phyloP scores from a whole-genome alignment of 1,140 invertebrate genomes.

The Pemphigus obesinymphae region DNA sequence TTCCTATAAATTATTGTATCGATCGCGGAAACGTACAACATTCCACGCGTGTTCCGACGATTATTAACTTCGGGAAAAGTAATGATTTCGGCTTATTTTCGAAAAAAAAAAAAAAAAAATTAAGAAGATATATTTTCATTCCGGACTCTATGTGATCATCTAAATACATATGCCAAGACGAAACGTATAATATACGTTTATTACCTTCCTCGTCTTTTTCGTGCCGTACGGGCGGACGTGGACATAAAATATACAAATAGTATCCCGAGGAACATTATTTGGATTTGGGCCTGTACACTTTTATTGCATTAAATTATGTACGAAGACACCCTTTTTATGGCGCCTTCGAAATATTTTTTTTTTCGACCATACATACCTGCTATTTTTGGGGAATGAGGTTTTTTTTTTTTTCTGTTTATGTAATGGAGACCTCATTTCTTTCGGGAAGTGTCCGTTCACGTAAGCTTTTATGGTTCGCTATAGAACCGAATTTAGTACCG shows the following conservation, averaged over 20 bases:
- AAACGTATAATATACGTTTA: background rate
- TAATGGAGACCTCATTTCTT: background rate
- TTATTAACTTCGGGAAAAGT: too few relatives aligned
- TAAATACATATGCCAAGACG: background rate
- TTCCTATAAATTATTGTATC: too few relatives aligned
- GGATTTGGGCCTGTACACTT: background rate
- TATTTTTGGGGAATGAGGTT: background rate
- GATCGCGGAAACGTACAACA: too few relatives aligned
- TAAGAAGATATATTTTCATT: background rate
- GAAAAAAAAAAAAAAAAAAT: too few relatives aligned
- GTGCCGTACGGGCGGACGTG: background rate
- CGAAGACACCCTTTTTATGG: conserved; percentile 13
- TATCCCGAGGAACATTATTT: background rate
- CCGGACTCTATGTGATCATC: too few relatives aligned
- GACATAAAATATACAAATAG: background rate
- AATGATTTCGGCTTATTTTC: too few relatives aligned
- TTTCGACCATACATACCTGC: background rate
- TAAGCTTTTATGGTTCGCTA: background rate
- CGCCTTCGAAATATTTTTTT: background rate
- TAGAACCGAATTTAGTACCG: background rate
- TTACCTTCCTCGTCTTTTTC: conserved; percentile 7
- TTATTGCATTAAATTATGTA: conserved; percentile 15
- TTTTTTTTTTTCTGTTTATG: background rate
- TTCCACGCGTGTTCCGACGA: too few relatives aligned
- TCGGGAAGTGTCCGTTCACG: background rate